Evolutionary conservation across 2,888 invertebrate species (phyloP).

Genomic region (Andrena marginata): DNA sequence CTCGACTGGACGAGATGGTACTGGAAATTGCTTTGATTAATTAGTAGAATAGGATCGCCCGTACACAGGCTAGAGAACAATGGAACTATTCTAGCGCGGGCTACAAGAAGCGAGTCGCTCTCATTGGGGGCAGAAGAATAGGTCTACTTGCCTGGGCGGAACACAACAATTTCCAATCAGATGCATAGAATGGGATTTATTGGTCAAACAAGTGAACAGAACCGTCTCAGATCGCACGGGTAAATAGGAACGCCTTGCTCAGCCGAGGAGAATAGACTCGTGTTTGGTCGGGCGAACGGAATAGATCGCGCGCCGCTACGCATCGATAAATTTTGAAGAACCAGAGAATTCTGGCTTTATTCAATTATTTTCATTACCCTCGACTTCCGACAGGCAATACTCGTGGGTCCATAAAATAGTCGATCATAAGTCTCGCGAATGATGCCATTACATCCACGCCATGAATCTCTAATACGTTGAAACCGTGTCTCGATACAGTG

Average conservation of each 20-base stretch:
- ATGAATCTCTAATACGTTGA: too few relatives aligned
- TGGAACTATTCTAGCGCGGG: not conserved
- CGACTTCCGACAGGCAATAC: too few relatives aligned
- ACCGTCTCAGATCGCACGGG: not conserved
- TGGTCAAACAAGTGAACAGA: constrained; percentile 17
- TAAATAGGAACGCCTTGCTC: not conserved
- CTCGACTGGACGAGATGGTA: not conserved
- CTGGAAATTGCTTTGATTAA: not conserved
- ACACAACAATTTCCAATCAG: not conserved
- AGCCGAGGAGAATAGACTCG: constrained; percentile 7
- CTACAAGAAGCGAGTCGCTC: not conserved
- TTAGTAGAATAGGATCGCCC: not conserved
- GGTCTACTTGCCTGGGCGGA: not conserved
- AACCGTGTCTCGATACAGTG: too few relatives aligned
- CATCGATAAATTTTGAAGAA: not conserved
- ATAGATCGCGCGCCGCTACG: not conserved
- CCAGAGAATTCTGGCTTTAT: too few relatives aligned
- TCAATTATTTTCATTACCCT: too few relatives aligned
- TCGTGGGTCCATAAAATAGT: too few relatives aligned
- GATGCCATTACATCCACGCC: too few relatives aligned
- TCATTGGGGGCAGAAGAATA: not conserved
- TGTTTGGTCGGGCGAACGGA: not conserved
- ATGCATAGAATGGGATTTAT: not conserved
- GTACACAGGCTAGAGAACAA: not conserved
- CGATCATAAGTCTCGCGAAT: too few relatives aligned